These are phyloP conservation scores for Gila robusta DNA, from an alignment of 2,797 vertebrate species.

Conservation along the genomic window DNA sequence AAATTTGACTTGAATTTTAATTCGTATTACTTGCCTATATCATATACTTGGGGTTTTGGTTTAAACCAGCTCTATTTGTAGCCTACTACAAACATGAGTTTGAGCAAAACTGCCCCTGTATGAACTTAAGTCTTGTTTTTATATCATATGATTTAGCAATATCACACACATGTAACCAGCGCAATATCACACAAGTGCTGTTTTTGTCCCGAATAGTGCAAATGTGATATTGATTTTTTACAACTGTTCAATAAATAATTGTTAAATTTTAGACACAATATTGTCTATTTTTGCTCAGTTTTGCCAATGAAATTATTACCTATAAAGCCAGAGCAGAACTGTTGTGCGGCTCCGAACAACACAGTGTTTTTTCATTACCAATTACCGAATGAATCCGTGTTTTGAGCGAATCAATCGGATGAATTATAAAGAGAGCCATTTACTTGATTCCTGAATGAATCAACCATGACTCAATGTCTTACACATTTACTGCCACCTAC, in stretches of 20 bases:
- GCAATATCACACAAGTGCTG: background rate
- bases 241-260: background rate
- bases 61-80: background rate
- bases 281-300: background rate
- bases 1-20: background rate
- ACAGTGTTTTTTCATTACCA: background rate
- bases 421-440: background rate
- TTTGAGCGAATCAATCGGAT: background rate
- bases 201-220: background rate
- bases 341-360: background rate
- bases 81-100: background rate
- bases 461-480: background rate
- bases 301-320: background rate
- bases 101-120: background rate
- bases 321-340: background rate
- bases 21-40: background rate
- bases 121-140: background rate
- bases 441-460: background rate
- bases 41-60: background rate
- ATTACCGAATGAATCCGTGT: accelerated
- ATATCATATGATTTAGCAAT: background rate
- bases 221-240: background rate
- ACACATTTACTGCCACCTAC: background rate
- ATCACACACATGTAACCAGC: background rate
- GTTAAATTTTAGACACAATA: background rate